Evolutionary conservation across 1,140 invertebrate genomes (phyloP).

Genomic region (Nephila pilipes): DNA sequence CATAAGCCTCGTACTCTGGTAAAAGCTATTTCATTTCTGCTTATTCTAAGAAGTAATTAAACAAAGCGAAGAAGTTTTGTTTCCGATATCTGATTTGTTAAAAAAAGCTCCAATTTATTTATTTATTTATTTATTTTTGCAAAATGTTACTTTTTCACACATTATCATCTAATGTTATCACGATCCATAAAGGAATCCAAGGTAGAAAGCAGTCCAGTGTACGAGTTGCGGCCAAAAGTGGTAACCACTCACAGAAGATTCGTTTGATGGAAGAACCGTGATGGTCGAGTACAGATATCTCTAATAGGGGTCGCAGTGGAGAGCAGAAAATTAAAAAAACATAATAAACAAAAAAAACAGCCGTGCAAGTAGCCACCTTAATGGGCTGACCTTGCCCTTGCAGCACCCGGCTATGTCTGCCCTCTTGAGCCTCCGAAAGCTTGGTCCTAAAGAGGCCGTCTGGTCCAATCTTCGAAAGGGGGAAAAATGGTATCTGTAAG

Average conservation of each 20-base stretch:
- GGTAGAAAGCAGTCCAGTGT: background rate
- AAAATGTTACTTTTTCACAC: background rate
- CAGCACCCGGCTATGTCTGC: conserved; percentile 49
- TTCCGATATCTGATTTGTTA: background rate
- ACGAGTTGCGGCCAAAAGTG: conserved; percentile 2
- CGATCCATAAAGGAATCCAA: background rate
- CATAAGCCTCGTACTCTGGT: too few relatives aligned
- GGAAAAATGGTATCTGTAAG: too few relatives aligned
- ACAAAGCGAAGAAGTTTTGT: too few relatives aligned
- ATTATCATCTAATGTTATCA: background rate
- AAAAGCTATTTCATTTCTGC: too few relatives aligned
- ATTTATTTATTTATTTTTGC: too few relatives aligned
- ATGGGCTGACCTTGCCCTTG: conserved; percentile 63
- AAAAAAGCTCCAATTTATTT: background rate
- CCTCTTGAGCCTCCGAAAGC: conserved; percentile 13
- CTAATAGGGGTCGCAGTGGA: conserved; percentile 50
- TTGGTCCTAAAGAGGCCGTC: conserved; percentile 54
- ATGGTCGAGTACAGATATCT: conserved; percentile 22
- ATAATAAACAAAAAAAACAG: background rate
- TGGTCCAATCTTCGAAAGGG: background rate
- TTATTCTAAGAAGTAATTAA: too few relatives aligned
- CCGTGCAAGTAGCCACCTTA: conserved; percentile 67
- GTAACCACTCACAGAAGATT: conserved; percentile 20
- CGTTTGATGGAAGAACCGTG: conserved; percentile 58
- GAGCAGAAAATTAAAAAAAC: conserved; percentile 8